phyloP scores from a whole-genome alignment of 2,797 vertebrate genomes.

The Halcyon chelicuti region DNA sequence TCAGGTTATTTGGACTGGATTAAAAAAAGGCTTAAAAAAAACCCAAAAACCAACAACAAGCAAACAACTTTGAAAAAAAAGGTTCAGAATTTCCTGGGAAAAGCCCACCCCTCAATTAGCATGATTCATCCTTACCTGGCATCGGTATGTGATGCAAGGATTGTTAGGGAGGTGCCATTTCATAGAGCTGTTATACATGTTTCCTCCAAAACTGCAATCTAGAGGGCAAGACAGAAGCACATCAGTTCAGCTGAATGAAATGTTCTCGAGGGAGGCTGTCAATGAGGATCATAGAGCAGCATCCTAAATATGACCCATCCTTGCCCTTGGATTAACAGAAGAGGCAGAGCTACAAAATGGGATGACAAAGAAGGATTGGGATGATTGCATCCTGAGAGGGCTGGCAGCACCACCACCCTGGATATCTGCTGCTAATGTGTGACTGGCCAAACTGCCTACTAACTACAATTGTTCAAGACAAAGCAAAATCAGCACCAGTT shows the following conservation, averaged over 20 bases:
- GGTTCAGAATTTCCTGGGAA: not conserved
- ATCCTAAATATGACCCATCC: not conserved
- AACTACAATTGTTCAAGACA: not conserved
- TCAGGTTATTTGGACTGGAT: conserved; percentile 19
- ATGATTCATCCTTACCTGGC: conserved; percentile 86
- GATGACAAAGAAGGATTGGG: not conserved
- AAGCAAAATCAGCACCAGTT: not conserved
- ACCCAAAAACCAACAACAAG: too few species aligned
- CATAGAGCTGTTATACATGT: conserved; percentile 90
- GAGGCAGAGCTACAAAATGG: not conserved
- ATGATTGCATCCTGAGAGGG: accelerated
- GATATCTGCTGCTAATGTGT: not conserved
- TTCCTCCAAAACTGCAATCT: conserved; percentile 91
- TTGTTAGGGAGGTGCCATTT: conserved; percentile 88
- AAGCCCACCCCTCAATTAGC: not conserved
- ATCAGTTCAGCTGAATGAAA: not conserved
- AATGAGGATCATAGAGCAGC: not conserved
- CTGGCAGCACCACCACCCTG: not conserved
- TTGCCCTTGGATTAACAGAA: not conserved
- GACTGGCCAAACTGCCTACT: not conserved
- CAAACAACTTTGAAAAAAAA: not conserved
- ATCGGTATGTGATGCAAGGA: conserved; percentile 87
- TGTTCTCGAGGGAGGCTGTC: not conserved
- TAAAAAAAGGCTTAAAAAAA: not conserved
- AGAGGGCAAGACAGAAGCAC: not conserved